Evolutionary conservation across 2,888 invertebrate species (phyloP), one percentile per base, ranked within the genome.

Genomic region (Ennomos erosarius): DNA sequence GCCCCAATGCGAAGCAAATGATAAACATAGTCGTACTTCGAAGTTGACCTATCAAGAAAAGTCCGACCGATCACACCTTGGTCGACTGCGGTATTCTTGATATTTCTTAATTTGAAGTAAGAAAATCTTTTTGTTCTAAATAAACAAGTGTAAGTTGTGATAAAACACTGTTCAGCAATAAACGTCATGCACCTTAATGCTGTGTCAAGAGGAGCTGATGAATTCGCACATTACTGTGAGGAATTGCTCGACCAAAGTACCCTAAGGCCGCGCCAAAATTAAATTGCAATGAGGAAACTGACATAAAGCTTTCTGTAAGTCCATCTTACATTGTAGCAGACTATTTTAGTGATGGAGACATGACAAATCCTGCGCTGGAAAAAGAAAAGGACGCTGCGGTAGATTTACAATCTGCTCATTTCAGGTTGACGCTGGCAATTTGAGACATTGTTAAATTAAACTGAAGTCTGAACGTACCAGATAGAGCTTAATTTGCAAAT

Each of bases 321-420:
- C 59, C 50, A 52, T 9, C 51, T 56, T 52, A 75, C 74, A 80
- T 65, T 71, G 73, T 78, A 72, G 69, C 56, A 55, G 55, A 59
- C 64, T 69, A 73, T 74, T 70, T 70, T 33, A 62, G 67, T 62
- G 53, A 65, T 59, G 47, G 37, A 46, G 39, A 50, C 44, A 35
- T 46, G 47, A 40, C 48, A 49, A 45, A 34, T 50, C 26, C 35
- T 40, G 11, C 34, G 35, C 12, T 13, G 36, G 16, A 10, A 9
- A 47, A 26, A 42, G 9, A 43, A 37, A 37, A 37, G 13, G 43
- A 44, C 33, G 16, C 36, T 16, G 11, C 13, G 26, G 5, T 43
- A 47, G 36, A 49, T 16, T 26, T 26, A 26, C 26, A 26, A 6
- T 6, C 26, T 26, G 26, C 26, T 6, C 9, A 42, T 42, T 44